phyloP scores from a whole-genome alignment of 2,797 vertebrate genomes.

The Pseudocheirus occidentalis region DNA sequence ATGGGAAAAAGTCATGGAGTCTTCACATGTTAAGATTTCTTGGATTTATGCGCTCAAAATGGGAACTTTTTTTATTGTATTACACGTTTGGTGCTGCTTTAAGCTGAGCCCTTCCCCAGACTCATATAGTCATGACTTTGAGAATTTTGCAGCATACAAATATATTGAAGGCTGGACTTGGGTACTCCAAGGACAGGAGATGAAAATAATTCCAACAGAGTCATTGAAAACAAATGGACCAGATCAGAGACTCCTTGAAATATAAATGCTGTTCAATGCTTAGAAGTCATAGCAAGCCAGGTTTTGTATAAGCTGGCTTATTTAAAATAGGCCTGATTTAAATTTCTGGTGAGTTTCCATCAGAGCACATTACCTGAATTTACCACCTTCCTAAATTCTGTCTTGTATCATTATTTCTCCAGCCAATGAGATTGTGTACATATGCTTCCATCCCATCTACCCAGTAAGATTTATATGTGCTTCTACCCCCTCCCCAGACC shows the following conservation, averaged over 20 bases:
- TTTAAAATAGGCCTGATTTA: slow-evolving; percentile 44
- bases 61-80: slow-evolving; percentile 70
- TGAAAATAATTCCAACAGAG: slow-evolving; percentile 46
- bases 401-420: not conserved
- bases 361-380: not conserved
- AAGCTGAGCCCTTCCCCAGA: slow-evolving; percentile 70
- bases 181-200: slow-evolving; percentile 60
- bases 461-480: not conserved
- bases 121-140: slow-evolving; percentile 67
- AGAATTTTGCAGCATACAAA: slow-evolving; percentile 41
- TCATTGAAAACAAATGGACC: slow-evolving; percentile 37
- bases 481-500: not conserved
- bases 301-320: slow-evolving; percentile 45
- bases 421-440: not conserved
- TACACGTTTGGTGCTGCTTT: slow-evolving; percentile 68
- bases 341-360: not conserved
- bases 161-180: slow-evolving; percentile 58
- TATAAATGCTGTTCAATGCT: slow-evolving; percentile 46
- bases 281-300: slow-evolving; percentile 42
- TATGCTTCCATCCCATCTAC: not conserved
- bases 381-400: not conserved
- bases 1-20: slow-evolving; percentile 36
- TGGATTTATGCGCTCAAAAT: slow-evolving; percentile 64
- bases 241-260: slow-evolving; percentile 41
- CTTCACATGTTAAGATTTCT: not conserved